phyloP scores from a whole-genome alignment of 2,888 invertebrate genomes.

The Augochlorella aurata region DNA sequence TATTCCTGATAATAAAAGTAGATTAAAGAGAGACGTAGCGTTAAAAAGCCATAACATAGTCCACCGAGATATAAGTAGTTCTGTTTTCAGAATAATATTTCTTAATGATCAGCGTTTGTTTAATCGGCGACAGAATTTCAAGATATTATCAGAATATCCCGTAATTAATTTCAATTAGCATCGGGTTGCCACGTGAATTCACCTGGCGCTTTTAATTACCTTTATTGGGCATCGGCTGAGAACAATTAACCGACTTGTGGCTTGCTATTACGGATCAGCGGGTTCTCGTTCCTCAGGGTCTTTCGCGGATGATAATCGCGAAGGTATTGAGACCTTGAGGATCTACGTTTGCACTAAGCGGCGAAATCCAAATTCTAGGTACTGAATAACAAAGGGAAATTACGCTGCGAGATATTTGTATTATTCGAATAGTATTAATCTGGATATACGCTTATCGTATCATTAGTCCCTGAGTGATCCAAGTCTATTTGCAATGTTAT shows the following conservation, averaged over 20 bases:
- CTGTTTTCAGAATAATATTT: background rate
- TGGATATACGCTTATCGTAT: background rate
- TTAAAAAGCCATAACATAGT: background rate
- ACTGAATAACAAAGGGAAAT: background rate
- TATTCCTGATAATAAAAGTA: background rate
- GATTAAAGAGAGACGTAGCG: background rate
- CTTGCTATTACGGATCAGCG: slow-evolving; percentile 24
- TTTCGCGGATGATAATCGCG: slow-evolving; percentile 4
- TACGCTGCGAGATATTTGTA: background rate
- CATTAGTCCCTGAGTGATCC: too few relatives aligned
- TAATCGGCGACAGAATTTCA: background rate
- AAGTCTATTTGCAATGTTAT: too few relatives aligned
- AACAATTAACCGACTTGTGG: slow-evolving; percentile 7
- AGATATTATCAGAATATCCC: background rate
- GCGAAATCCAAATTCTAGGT: background rate
- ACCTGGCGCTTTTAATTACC: slow-evolving; percentile 11
- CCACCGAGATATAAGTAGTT: background rate
- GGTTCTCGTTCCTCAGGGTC: background rate
- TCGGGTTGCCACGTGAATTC: background rate
- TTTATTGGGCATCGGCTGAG: slow-evolving; percentile 10
- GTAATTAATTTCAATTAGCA: slow-evolving; percentile 1
- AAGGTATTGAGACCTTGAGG: background rate
- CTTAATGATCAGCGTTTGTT: background rate
- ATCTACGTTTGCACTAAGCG: background rate
- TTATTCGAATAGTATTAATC: background rate